A percentile compares a stretch with the other conserved stretches of the same genome.
Evolutionary conservation across 1,140 invertebrate genomes (phyloP).

Genomic region (Paramacrobiotus metropolitanus): DNA sequence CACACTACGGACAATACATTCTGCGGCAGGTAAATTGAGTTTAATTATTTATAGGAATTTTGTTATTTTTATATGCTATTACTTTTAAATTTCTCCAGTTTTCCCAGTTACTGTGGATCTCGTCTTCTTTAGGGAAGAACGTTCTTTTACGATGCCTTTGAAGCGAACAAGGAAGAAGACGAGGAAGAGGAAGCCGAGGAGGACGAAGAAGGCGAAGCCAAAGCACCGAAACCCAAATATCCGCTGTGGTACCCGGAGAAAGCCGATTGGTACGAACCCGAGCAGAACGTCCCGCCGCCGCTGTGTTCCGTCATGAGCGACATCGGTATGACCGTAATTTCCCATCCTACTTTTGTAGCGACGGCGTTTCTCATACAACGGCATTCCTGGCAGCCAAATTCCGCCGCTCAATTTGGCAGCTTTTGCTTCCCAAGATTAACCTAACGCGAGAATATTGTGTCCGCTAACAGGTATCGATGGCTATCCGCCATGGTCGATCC

Average conservation of each 20-base stretch:
- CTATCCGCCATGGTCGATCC: neutral
- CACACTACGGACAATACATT: neutral
- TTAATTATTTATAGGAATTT: too few species aligned
- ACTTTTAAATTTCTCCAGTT: too few species aligned
- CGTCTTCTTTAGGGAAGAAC: neutral
- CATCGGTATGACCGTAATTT: neutral
- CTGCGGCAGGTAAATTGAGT: neutral
- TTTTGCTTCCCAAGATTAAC: too few species aligned
- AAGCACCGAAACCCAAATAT: neutral
- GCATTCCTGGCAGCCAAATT: too few species aligned
- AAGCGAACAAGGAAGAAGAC: neutral
- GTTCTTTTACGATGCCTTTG: conserved; percentile 2
- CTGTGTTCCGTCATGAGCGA: neutral
- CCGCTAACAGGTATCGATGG: neutral
- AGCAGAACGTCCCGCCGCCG: neutral
- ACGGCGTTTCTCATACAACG: too few species aligned
- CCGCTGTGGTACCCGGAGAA: conserved; percentile 1
- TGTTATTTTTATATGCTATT: too few species aligned
- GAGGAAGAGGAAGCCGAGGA: neutral
- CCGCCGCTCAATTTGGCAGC: too few species aligned
- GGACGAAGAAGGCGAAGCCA: neutral
- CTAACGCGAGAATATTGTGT: too few species aligned
- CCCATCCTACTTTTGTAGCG: neutral
- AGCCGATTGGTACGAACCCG: conserved; percentile 4
- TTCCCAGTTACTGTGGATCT: neutral